A percentile compares a stretch with the other conserved stretches of the same genome.
These are phyloP conservation scores for Aphaenogaster ashmeadi DNA, from an alignment of 1,140 invertebrate species.

Conservation along the genomic window DNA sequence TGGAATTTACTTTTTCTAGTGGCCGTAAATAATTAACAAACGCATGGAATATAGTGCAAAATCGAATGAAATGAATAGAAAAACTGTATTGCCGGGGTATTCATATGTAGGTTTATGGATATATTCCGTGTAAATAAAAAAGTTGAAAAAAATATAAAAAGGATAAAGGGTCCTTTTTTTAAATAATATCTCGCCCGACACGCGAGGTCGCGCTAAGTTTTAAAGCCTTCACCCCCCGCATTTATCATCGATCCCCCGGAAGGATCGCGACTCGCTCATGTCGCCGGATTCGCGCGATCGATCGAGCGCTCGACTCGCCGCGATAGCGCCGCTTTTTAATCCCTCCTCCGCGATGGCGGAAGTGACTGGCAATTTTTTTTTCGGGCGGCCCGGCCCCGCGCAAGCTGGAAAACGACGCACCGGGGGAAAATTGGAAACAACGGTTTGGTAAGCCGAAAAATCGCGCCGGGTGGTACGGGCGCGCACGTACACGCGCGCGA, in stretches of 20 bases:
- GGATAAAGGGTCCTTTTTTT: not conserved
- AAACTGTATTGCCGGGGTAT: not conserved
- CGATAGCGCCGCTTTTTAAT: conserved; percentile 58
- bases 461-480: conserved; percentile 70
- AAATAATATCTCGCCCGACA: not conserved
- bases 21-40: conserved; percentile 26
- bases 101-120: not conserved
- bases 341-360: conserved; percentile 61
- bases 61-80: conserved; percentile 9
- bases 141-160: not conserved
- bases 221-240: not conserved
- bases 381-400: conserved; percentile 53
- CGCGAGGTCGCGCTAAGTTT: not conserved
- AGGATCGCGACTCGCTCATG: conserved; percentile 34
- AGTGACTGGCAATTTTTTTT: conserved; percentile 69
- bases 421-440: conserved; percentile 80
- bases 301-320: conserved; percentile 40
- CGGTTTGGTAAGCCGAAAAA: conserved; percentile 80
- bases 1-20: conserved; percentile 27
- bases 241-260: conserved; percentile 37
- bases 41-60: not conserved
- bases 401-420: conserved; percentile 68
- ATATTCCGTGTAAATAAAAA: not conserved
- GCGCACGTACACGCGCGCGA: conserved; percentile 51
- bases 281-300: conserved; percentile 44